These are phyloP conservation scores for Zaprionus lineosus DNA, from an alignment of 2,888 invertebrate genomes.

Conservation along the genomic window DNA sequence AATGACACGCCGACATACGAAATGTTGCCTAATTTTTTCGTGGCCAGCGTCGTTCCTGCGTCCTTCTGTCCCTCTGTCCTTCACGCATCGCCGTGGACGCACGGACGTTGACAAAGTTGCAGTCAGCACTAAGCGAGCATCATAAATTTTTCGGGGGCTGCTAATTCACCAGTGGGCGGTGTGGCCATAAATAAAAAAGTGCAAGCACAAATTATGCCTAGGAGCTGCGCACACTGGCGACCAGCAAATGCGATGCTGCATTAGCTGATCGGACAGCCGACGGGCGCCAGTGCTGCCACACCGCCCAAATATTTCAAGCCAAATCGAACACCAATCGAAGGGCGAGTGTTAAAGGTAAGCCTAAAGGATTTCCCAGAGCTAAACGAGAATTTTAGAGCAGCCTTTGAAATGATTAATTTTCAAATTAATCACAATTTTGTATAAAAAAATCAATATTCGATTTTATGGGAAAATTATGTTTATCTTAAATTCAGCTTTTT, in stretches of 20 bases:
- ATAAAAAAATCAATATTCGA: neutral
- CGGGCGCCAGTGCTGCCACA: constrained; percentile 1
- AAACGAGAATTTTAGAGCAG: too few relatives aligned
- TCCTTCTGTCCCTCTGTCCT: too few relatives aligned
- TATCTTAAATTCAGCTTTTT: neutral
- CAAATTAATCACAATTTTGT: too few relatives aligned
- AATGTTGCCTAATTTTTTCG: constrained; percentile 66
- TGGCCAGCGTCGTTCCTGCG: neutral
- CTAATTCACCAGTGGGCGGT: constrained; percentile 43
- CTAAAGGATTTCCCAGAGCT: too few relatives aligned
- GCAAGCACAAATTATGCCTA: constrained; percentile 53
- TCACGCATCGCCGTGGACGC: constrained; percentile 20
- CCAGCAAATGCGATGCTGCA: constrained; percentile 51
- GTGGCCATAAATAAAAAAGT: constrained; percentile 50
- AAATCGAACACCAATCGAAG: neutral
- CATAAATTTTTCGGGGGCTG: constrained; percentile 41
- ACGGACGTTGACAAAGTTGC: constrained; percentile 64
- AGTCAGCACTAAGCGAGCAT: constrained; percentile 38
- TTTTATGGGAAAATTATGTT: neutral
- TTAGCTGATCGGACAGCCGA: constrained; percentile 29
- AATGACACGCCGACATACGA: constrained; percentile 53
- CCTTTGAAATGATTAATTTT: too few relatives aligned
- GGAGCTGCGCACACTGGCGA: neutral
- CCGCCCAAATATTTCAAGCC: too few relatives aligned
- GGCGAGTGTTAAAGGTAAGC: neutral